Percentiles rank a stretch among this genome's conserved stretches.
phyloP scores from a whole-genome alignment of 2,113 vertebrate genomes.

The Archocentrus centrarchus region DNA sequence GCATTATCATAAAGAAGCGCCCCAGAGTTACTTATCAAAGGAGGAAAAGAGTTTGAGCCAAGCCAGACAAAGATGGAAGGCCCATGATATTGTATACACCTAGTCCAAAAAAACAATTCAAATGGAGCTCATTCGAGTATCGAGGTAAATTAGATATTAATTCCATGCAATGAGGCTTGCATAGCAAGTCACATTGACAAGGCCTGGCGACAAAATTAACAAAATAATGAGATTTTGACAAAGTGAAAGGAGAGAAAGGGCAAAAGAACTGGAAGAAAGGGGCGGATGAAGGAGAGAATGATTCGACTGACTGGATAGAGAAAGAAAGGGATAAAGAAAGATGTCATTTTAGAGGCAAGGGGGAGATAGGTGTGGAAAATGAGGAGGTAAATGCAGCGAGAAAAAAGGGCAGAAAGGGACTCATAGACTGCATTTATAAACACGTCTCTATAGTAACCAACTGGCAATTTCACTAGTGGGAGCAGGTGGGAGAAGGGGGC shows the following conservation, averaged over 20 bases:
- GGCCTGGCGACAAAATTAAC: constrained; percentile 61
- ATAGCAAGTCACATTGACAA: constrained; percentile 42
- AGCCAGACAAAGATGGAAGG: constrained; percentile 44
- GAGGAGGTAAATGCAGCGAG: constrained; percentile 53
- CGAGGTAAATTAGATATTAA: constrained; percentile 65
- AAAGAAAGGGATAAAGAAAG: neutral
- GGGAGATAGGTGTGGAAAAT: constrained; percentile 48
- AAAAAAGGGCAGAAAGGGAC: constrained; percentile 73
- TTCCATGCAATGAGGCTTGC: constrained; percentile 49
- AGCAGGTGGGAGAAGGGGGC: constrained; percentile 1
- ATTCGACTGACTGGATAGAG: neutral
- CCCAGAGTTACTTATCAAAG: constrained; percentile 39
- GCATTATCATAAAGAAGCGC: constrained; percentile 65
- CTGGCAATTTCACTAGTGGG: constrained; percentile 79
- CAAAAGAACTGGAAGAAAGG: constrained; percentile 16
- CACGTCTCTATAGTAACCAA: constrained; percentile 84
- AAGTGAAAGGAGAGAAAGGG: constrained; percentile 47
- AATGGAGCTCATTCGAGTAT: constrained; percentile 47
- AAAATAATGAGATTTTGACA: constrained; percentile 68
- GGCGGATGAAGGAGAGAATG: constrained; percentile 47
- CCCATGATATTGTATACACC: constrained; percentile 51
- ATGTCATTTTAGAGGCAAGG: constrained; percentile 39
- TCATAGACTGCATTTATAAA: constrained; percentile 82
- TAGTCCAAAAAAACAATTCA: constrained; percentile 39
- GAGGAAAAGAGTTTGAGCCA: constrained; percentile 34